Evolutionary conservation across 2,797 vertebrate genomes (phyloP).

Genomic region (Tenualosa thibaudeaui): DNA sequence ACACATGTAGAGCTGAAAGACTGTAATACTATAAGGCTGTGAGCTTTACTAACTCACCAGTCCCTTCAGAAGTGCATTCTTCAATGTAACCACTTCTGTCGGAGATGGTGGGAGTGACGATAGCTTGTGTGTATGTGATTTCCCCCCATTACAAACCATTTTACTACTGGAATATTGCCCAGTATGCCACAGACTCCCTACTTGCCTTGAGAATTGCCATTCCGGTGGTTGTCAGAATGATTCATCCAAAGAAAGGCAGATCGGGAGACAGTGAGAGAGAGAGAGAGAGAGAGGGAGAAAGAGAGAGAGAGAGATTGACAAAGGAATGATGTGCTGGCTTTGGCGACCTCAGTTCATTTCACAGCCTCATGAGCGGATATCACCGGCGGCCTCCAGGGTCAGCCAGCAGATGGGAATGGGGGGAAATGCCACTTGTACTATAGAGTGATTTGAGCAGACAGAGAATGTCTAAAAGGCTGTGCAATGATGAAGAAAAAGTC

Average conservation of each 20-base stretch:
- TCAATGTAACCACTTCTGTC: background rate
- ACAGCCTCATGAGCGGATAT: background rate
- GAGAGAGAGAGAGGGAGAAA: background rate
- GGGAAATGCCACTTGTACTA: background rate
- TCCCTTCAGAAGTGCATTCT: background rate
- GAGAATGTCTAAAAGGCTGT: background rate
- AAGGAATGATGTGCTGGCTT: background rate
- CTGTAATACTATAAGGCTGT: background rate
- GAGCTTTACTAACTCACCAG: background rate
- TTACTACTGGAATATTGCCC: background rate
- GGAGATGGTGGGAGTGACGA: background rate
- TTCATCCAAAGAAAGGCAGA: background rate
- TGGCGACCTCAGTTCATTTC: background rate
- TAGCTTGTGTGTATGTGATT: background rate
- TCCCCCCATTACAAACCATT: background rate
- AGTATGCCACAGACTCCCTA: background rate
- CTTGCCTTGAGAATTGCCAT: background rate
- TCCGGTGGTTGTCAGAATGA: constrained; percentile 7
- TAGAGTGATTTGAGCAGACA: constrained; percentile 10
- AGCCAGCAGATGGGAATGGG: constrained; percentile 37
- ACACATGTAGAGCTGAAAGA: background rate
- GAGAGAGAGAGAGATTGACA: background rate
- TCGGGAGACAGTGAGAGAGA: background rate
- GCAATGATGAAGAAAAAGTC: background rate
- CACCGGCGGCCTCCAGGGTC: background rate